Percentiles rank a stretch among this genome's conserved stretches.
phyloP scores from a whole-genome alignment of 2,113 vertebrate genomes.

The Lophius piscatorius region DNA sequence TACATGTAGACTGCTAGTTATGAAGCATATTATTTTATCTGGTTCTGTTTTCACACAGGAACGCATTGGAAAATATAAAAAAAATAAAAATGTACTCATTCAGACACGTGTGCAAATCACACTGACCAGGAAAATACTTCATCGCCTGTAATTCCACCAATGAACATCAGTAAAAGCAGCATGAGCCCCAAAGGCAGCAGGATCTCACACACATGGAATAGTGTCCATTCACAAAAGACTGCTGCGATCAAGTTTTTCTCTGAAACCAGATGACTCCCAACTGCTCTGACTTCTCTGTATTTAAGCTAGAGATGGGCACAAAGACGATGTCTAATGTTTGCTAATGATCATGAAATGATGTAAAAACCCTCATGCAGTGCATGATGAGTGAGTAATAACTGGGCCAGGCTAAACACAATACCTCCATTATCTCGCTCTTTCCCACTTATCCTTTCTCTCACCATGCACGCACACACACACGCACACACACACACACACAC shows the following conservation, averaged over 20 bases:
- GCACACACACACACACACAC: slow-evolving; percentile 14
- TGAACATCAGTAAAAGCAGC: slow-evolving; percentile 11
- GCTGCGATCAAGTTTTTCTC: slow-evolving; percentile 29
- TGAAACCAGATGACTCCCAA: slow-evolving; percentile 36
- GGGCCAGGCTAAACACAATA: slow-evolving; percentile 50
- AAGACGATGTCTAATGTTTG: neutral
- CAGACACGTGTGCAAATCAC: slow-evolving; percentile 27
- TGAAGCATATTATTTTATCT: too few relatives aligned
- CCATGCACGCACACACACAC: slow-evolving; percentile 5
- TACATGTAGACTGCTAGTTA: too few relatives aligned
- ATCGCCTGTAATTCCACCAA: slow-evolving; percentile 37
- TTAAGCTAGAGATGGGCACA: neutral
- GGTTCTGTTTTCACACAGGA: too few relatives aligned
- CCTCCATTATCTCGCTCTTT: slow-evolving; percentile 47
- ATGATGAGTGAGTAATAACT: slow-evolving; percentile 17
- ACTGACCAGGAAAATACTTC: slow-evolving; percentile 8
- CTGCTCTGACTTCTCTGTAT: neutral
- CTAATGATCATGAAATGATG: neutral
- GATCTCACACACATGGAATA: slow-evolving; percentile 44
- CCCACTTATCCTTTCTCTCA: too few relatives aligned
- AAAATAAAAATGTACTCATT: slow-evolving; percentile 26
- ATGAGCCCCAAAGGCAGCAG: slow-evolving; percentile 38
- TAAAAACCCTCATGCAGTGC: slow-evolving; percentile 1
- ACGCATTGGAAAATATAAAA: too few relatives aligned
- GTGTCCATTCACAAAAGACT: slow-evolving; percentile 57